These are phyloP conservation scores for Mimachlamys varia DNA, from an alignment of 2,888 invertebrate genomes.

Conservation along the genomic window DNA sequence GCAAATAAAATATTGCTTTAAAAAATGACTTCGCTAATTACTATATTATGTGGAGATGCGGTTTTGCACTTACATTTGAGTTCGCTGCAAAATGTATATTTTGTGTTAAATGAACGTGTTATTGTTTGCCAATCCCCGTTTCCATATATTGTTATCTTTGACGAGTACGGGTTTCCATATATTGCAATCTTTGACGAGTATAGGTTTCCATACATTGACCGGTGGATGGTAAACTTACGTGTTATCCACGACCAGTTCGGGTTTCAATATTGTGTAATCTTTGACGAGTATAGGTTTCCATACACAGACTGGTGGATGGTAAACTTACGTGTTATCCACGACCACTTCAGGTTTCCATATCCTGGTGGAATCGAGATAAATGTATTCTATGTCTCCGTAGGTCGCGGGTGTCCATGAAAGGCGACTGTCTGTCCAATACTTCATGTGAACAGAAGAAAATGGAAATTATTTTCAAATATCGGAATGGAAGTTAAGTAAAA, in stretches of 20 bases:
- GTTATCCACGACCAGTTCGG: not conserved
- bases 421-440: constrained; percentile 58
- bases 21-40: too few relatives aligned
- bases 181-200: constrained; percentile 53
- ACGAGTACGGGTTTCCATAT: too few relatives aligned
- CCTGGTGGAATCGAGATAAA: constrained; percentile 49
- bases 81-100: too few relatives aligned
- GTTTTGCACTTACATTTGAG: too few relatives aligned
- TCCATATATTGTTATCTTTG: too few relatives aligned
- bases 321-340: constrained; percentile 56
- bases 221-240: too few relatives aligned
- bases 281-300: too few relatives aligned
- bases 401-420: constrained; percentile 49
- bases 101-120: too few relatives aligned
- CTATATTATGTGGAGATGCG: too few relatives aligned
- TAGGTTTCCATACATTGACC: constrained; percentile 54
- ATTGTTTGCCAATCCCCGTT: not conserved
- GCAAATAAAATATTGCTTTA: too few relatives aligned
- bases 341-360: constrained; percentile 59
- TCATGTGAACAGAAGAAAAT: too few relatives aligned
- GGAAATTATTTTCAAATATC: not conserved
- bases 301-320: too few relatives aligned
- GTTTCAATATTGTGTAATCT: not conserved
- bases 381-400: constrained; percentile 55
- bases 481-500: not conserved